Base-by-base conservation (phyloP, 2,888 invertebrate species). In the Caenorhabditis afra region DNA sequence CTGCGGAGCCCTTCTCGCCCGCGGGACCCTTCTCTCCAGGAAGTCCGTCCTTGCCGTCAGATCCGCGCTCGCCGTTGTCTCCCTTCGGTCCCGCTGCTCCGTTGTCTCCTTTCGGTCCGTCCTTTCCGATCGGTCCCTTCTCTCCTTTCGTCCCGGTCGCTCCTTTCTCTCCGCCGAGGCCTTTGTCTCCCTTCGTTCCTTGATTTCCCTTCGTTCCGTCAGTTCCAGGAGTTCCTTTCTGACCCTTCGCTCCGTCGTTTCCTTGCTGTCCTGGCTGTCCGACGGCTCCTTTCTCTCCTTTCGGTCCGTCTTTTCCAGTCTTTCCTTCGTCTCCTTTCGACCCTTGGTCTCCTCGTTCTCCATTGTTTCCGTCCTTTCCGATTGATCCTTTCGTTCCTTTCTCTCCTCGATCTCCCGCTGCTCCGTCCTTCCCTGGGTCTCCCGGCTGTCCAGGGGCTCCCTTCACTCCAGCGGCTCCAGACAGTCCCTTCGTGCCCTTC, bases 221-320 rank as follows among this genome's bases (percentile, higher is more conserved):
- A 11, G 14, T 2, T 18, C 61, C 65, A 0, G n/a, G 41, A 23
- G n/a, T 8, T 64, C 59, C 59, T 20, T 23, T 22, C 16, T 22
- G 16, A 1, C 59, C 59, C 12, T 22, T 45, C 12, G 12, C n/a
- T 14, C 59, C 59, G n/a, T 10, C 12, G 12, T 59, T 45, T 65
- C 73, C 73, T 41, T 64, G 44, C 39, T 53, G 47, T 67, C 75
- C 75, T 12, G 35, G 23, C 11, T 49, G 3, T 67, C 75, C 75
- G 18, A 35, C 50, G 12, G 50, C 44, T 61, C 75, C 75, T 23
- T 55, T 49, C 20, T 57, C 64, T 64, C 73, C 73, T 37, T 64
- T 52, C 16, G 11, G 11, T 57, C 57, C 52, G 11, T 14, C 16
- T n/a, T 47, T 47, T n/a, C 47, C 47, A 2, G n/a, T 53, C 14